Conservation (phyloP, 2,888 invertebrate species). For the Drosophila neutralis region DNA sequence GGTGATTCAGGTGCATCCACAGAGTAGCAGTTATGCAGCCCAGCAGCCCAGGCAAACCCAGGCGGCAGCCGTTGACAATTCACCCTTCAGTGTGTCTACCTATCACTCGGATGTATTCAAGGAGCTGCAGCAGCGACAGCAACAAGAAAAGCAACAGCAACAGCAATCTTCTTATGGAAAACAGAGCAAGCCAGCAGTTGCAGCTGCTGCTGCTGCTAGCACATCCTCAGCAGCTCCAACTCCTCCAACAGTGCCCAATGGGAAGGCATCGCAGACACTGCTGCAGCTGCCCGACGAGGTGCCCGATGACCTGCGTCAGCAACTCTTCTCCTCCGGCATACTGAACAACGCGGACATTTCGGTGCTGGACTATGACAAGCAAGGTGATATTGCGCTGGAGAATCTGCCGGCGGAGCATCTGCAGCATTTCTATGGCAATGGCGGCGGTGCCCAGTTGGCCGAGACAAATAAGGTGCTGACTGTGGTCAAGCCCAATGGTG, state of each 20-base stretch:
- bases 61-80: conserved; percentile 46
- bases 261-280: conserved; percentile 74
- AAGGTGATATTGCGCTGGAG: conserved; percentile 93
- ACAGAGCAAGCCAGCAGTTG: conserved; percentile 10
- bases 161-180: conserved; percentile 7
- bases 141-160: conserved; percentile 48
- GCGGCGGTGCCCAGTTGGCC: conserved; percentile 90
- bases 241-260: conserved; percentile 40
- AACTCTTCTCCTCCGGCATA: conserved; percentile 93
- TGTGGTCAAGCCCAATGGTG: conserved; percentile 88
- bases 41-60: conserved; percentile 78
- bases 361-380: conserved; percentile 94
- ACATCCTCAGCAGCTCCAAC: conserved; percentile 12
- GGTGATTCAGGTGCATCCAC: conserved; percentile 70
- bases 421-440: conserved; percentile 94
- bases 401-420: conserved; percentile 93
- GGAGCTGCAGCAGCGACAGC: conserved; percentile 80
- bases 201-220: conserved; percentile 4
- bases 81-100: conserved; percentile 83
- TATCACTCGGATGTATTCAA: conserved; percentile 84
- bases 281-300: conserved; percentile 93
- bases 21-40: conserved; percentile 47
- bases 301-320: conserved; percentile 93
- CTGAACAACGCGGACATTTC: conserved; percentile 95
- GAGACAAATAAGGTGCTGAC: conserved; percentile 89